Conservation (phyloP, 2,888 invertebrate genomes). For the Ommatoiulus sabulosus region DNA sequence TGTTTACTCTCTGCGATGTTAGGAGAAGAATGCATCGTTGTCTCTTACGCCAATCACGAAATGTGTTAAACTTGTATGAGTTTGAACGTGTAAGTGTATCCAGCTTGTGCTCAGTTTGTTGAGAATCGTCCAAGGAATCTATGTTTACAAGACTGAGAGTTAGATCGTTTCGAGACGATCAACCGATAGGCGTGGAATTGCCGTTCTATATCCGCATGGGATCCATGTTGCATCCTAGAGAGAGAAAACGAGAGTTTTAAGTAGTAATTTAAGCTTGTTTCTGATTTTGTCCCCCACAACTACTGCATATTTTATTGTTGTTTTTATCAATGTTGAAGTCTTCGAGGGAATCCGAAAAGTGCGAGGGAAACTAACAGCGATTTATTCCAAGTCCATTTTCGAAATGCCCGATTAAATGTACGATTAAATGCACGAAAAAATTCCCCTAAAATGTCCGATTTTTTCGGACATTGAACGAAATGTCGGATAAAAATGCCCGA, state of each 20-base stretch:
- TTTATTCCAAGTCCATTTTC: too few species aligned
- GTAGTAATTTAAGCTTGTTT: neutral
- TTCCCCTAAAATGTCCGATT: too few species aligned
- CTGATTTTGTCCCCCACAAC: neutral
- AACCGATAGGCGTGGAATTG: neutral
- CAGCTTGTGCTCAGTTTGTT: slow-evolving; percentile 26
- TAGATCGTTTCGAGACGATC: neutral
- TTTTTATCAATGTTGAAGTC: neutral
- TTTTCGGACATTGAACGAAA: too few species aligned
- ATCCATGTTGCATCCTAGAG: slow-evolving; percentile 34
- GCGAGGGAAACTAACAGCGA: too few species aligned
- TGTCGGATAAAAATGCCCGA: too few species aligned
- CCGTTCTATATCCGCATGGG: neutral
- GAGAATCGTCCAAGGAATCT: slow-evolving; percentile 21
- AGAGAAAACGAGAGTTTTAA: neutral
- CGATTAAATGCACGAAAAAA: too few species aligned
- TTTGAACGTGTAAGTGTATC: neutral
- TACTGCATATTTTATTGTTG: slow-evolving; percentile 3
- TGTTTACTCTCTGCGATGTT: neutral
- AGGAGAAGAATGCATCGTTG: neutral
- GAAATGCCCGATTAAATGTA: too few species aligned
- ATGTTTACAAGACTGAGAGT: neutral
- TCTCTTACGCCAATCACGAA: slow-evolving; percentile 27
- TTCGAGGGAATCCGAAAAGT: neutral
- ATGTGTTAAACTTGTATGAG: slow-evolving; percentile 27